Percentiles rank a stretch among this genome's conserved stretches.
phyloP scores from a whole-genome alignment of 2,113 vertebrate species.

The Gobiocypris rarus region DNA sequence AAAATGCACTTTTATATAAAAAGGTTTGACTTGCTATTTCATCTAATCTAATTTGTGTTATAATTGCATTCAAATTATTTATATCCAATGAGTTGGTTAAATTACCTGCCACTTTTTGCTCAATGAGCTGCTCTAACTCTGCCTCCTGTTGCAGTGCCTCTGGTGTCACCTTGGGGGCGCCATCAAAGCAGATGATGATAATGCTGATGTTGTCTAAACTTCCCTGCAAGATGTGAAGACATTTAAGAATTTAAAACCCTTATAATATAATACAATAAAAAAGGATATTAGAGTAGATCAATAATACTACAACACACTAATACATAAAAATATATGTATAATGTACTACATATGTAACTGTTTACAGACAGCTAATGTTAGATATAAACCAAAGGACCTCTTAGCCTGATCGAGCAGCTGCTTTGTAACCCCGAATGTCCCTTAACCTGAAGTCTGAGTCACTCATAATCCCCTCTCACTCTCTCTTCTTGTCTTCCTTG shows the following conservation, averaged over 20 bases:
- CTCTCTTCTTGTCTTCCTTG: slow-evolving; percentile 29
- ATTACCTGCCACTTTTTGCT: slow-evolving; percentile 79
- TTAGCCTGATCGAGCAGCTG: not conserved
- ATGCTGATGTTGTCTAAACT: slow-evolving; percentile 85
- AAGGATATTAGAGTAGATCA: too few relatives aligned
- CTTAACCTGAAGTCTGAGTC: slow-evolving; percentile 52
- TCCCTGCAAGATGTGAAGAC: slow-evolving; percentile 69
- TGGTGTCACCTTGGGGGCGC: slow-evolving; percentile 75
- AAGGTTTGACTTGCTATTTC: not conserved
- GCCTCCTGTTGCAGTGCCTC: slow-evolving; percentile 77
- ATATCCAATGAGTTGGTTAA: not conserved
- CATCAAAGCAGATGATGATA: slow-evolving; percentile 80
- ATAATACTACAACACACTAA: not conserved
- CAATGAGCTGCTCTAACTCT: slow-evolving; percentile 71
- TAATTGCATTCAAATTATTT: not conserved
- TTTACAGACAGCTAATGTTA: not conserved
- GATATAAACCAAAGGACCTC: not conserved
- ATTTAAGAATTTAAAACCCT: not conserved
- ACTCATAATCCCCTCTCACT: slow-evolving; percentile 26
- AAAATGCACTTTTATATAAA: not conserved
- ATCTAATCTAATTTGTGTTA: not conserved
- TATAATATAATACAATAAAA: too few relatives aligned
- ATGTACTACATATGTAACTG: not conserved
- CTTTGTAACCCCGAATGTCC: not conserved
- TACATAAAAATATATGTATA: too few relatives aligned